Base-by-base conservation (phyloP, 2,888 invertebrate species). In the Lordiphosa andalusiaca region DNA sequence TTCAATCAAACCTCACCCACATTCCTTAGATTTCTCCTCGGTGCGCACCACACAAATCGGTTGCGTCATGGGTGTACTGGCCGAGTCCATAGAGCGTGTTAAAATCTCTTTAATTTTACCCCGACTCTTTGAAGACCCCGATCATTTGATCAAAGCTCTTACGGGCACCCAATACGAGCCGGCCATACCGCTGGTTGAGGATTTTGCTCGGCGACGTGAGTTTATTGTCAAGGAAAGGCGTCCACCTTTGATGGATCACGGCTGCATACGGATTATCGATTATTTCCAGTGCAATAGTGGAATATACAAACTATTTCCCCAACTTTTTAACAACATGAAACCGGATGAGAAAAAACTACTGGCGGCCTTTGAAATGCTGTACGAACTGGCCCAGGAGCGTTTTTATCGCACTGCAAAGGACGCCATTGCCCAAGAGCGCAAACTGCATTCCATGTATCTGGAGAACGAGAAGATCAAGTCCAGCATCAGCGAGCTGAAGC, bases 91-190 rank as follows among this genome's bases (percentile, higher is more conserved):
- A 1, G 64, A 72, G 2, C 64, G 74, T 6, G 56, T 76, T 0
- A 81, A 74, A 48, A 68, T 76, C 21, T 72, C 80, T 0, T 33
- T 81, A 4, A 68, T 82, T 19, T 19, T 82, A 35, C 80, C 83
- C 4, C 53, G 58, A 39, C n/a, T 81, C 1, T 35, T 81, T 6
- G 56, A 59, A 0, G 46, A 72, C 36, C 62, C 53, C 0, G 1
- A 4, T 0, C 10, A 40, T 6, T 25, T 76, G 35, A 36, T 9
- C 0, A 25, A 54, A 0, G 6, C 47, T 0, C 10, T 82, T 0
- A 38, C 35, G 5, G 69, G 66, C 2, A 69, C 76, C 1, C 3
- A 40, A 10, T 76, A 51, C 12, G 53, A 54, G 19, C 12, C 3
- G 4, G 76, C 57, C 1, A 47, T 76, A 6, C 33, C n/a, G 0